Evolutionary conservation across 2,888 invertebrate genomes (phyloP).

Genomic region (Hydrotaea cyrtoneurina): DNA sequence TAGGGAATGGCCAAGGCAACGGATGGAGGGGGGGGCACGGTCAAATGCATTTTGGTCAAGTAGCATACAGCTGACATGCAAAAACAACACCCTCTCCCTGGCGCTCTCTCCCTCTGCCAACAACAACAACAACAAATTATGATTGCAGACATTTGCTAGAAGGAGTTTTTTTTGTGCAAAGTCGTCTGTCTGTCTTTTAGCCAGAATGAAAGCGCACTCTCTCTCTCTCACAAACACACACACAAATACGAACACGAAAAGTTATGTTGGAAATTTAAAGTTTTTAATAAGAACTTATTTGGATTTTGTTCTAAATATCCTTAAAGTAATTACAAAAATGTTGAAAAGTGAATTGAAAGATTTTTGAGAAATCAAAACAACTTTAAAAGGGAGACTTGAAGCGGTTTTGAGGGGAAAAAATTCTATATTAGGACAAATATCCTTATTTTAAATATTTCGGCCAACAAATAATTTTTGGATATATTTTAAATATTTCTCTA

Average conservation of each 20-base stretch:
- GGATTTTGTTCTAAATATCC: slow-evolving; percentile 72
- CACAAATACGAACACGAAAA: neutral
- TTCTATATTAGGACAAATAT: too few species aligned
- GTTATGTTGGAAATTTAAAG: slow-evolving; percentile 25
- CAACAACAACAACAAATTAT: slow-evolving; percentile 54
- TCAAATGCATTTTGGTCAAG: slow-evolving; percentile 64
- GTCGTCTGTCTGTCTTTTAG: slow-evolving; percentile 38
- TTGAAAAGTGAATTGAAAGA: slow-evolving; percentile 56
- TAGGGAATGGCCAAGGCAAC: neutral
- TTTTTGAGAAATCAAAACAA: neutral
- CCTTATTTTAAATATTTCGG: too few species aligned
- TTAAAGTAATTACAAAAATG: slow-evolving; percentile 75
- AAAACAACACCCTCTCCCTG: slow-evolving; percentile 24
- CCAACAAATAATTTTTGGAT: too few species aligned
- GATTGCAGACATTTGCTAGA: slow-evolving; percentile 61
- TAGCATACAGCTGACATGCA: slow-evolving; percentile 56
- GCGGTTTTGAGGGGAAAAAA: too few species aligned
- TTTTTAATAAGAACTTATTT: slow-evolving; percentile 34
- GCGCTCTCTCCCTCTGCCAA: neutral
- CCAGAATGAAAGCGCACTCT: neutral
- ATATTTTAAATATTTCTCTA: too few species aligned
- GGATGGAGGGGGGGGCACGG: neutral
- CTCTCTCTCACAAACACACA: neutral
- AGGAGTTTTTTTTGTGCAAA: slow-evolving; percentile 59
- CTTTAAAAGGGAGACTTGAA: neutral